Conservation (phyloP, 92 coral and sea anemone species). For the Epizoanthus rinbou region DNA sequence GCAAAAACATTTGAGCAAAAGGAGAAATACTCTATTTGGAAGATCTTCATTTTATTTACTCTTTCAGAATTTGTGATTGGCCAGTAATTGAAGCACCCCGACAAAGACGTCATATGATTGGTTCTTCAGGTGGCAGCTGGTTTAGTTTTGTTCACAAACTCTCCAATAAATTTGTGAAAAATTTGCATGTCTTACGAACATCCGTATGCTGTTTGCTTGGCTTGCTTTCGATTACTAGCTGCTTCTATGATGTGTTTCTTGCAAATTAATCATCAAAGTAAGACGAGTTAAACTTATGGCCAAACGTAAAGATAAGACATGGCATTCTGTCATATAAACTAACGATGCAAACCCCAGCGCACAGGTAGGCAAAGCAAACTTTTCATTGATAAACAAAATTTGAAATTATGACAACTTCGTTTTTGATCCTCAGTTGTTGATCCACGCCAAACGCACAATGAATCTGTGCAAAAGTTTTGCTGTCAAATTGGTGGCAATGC, state of each 20-base stretch:
- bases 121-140: constrained; percentile 40
- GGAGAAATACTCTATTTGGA: constrained; percentile 15
- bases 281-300: background rate
- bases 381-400: constrained; percentile 34
- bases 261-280: constrained; percentile 4
- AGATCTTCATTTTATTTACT: constrained; percentile 28
- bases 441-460: constrained; percentile 1
- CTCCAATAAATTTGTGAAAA: constrained; percentile 4
- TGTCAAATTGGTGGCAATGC: background rate
- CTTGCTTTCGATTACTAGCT: constrained; percentile 17
- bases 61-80: constrained; percentile 16
- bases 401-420: constrained; percentile 34
- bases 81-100: background rate
- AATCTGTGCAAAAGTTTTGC: constrained; percentile 14
- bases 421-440: constrained; percentile 22
- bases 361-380: constrained; percentile 25
- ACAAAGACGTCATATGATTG: constrained; percentile 12
- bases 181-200: constrained; percentile 40
- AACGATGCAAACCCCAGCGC: constrained; percentile 25
- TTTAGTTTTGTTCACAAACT: constrained; percentile 3
- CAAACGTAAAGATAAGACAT: background rate
- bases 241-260: constrained; percentile 31
- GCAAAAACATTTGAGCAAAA: constrained; percentile 1
- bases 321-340: background rate
- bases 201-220: constrained; percentile 32